Evolutionary conservation across 2,888 invertebrate species (phyloP).

Genomic region (Watsonalla binaria): DNA sequence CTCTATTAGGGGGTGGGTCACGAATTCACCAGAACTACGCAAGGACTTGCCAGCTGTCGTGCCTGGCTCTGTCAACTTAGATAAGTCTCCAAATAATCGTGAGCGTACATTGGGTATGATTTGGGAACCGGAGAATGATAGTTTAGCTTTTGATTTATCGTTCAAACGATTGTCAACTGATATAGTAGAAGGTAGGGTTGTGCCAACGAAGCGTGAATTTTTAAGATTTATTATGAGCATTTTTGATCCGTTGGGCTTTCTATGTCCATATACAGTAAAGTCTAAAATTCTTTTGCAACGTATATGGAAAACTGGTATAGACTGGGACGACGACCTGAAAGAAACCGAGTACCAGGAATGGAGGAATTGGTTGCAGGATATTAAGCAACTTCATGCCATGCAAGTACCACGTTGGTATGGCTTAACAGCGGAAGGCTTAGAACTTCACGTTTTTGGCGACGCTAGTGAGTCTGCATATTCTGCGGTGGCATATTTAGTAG

Average conservation of each 20-base stretch:
- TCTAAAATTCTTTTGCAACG: not conserved
- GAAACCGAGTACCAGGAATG: not conserved
- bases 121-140: not conserved
- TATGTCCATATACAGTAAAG: not conserved
- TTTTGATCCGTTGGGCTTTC: not conserved
- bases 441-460: not conserved
- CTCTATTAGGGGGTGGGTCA: conserved; percentile 17
- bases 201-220: not conserved
- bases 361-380: not conserved
- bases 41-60: conserved; percentile 1
- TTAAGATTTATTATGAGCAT: not conserved
- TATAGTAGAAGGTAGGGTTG: not conserved
- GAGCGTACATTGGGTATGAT: not conserved
- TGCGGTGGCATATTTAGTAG: not conserved
- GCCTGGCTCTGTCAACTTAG: not conserved
- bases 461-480: not conserved
- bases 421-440: not conserved
- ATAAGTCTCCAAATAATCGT: not conserved
- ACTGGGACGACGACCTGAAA: not conserved
- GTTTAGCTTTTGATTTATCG: not conserved
- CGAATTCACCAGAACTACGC: conserved; percentile 13
- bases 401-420: not conserved
- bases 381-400: not conserved
- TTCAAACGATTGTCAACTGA: not conserved
- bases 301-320: not conserved